These are phyloP conservation scores for Nettapus auritus DNA, from an alignment of 2,113 vertebrate genomes.

Conservation along the genomic window DNA sequence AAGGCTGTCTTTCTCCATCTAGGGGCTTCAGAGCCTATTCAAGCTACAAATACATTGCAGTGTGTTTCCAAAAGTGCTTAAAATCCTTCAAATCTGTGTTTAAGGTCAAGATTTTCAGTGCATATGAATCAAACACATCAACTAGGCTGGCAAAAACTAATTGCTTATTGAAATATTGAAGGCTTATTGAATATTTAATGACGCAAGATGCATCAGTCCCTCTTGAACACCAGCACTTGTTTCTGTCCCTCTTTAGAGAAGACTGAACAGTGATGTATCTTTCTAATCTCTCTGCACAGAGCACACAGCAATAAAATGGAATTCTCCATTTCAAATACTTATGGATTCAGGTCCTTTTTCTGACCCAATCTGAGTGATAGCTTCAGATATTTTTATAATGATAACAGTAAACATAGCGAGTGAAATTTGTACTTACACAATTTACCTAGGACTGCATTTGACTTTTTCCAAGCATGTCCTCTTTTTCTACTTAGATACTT, in stretches of 20 bases:
- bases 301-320: background rate
- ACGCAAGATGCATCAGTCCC: background rate
- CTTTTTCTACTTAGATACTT: background rate
- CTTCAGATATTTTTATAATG: background rate
- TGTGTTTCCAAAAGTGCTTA: background rate
- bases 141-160: background rate
- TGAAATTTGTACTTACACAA: background rate
- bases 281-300: background rate
- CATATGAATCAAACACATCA: background rate
- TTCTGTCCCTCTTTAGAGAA: background rate
- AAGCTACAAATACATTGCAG: background rate
- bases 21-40: background rate
- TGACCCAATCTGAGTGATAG: fast-evolving
- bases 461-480: background rate
- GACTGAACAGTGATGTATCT: background rate
- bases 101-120: background rate
- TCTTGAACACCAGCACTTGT: background rate
- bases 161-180: background rate
- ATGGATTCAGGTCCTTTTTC: background rate
- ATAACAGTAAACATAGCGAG: background rate
- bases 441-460: background rate
- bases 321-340: background rate
- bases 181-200: background rate
- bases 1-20: background rate
- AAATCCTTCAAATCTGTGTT: background rate